phyloP scores from a whole-genome alignment of 2,797 vertebrate species.

The Pelochelys cantorii region DNA sequence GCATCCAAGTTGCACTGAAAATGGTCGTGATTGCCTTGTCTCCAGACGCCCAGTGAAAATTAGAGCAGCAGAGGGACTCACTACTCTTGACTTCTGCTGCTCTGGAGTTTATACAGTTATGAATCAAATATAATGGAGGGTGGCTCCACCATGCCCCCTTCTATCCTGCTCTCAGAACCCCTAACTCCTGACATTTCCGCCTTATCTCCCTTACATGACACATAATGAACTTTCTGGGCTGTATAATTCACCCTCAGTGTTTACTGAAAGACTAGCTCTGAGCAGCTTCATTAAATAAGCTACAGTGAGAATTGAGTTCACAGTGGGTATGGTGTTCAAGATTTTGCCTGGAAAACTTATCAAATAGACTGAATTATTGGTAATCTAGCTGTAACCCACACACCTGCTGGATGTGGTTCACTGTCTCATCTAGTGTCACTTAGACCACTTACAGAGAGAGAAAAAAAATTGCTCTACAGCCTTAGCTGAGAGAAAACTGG shows the following conservation, averaged over 20 bases:
- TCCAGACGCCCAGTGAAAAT: not conserved
- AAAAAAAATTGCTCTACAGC: too few relatives aligned
- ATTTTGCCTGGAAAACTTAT: not conserved
- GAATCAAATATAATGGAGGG: not conserved
- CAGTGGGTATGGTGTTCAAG: not conserved
- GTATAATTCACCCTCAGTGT: not conserved
- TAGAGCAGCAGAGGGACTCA: not conserved
- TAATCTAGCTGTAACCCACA: not conserved
- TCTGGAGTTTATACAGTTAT: not conserved
- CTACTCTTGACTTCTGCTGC: not conserved
- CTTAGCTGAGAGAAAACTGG: too few relatives aligned
- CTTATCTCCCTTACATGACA: not conserved
- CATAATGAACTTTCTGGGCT: not conserved
- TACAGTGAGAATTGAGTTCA: not conserved
- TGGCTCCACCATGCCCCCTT: too few relatives aligned
- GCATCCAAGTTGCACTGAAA: not conserved
- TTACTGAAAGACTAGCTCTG: not conserved
- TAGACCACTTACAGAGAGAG: too few relatives aligned
- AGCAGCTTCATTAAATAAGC: not conserved
- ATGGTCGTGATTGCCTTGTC: not conserved
- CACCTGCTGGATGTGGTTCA: too few relatives aligned
- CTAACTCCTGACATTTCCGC: not conserved
- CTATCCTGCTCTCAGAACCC: too few relatives aligned
- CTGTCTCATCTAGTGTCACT: too few relatives aligned
- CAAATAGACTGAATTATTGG: not conserved